Conservation (phyloP, 1,140 invertebrate genomes). For the Caenorhabditis briggsae region DNA sequence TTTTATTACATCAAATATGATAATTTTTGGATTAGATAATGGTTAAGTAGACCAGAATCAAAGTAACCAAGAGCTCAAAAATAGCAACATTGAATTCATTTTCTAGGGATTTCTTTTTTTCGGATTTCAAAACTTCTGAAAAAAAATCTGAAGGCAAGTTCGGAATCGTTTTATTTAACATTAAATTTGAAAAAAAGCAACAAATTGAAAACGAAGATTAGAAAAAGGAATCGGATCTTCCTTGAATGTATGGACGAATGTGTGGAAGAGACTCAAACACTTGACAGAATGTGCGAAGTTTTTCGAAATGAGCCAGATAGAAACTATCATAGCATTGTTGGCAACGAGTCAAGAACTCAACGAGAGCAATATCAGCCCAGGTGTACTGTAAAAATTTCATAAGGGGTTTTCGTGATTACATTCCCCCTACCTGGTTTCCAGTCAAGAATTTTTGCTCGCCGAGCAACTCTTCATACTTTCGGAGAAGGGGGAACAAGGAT, state of each 20-base stretch:
- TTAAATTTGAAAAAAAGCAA: neutral
- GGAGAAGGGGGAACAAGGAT: slow-evolving; percentile 43
- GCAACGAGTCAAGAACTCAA: slow-evolving; percentile 57
- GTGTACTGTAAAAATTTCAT: slow-evolving; percentile 41
- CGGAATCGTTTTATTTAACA: neutral
- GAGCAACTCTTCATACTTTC: slow-evolving; percentile 56
- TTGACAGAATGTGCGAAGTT: slow-evolving; percentile 38
- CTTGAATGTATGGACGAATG: slow-evolving; percentile 54
- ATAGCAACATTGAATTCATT: no score
- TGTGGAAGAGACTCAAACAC: slow-evolving; percentile 58
- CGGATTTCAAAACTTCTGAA: no score
- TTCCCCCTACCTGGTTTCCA: slow-evolving; percentile 33
- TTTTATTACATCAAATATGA: no score
- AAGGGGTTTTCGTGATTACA: no score
- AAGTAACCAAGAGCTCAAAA: no score
- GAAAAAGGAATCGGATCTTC: slow-evolving; percentile 46
- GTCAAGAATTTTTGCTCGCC: slow-evolving; percentile 45
- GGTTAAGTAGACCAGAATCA: no score
- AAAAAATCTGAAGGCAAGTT: no score
- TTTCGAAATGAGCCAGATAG: slow-evolving; percentile 58
- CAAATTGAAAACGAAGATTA: slow-evolving; percentile 1
- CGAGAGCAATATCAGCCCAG: slow-evolving; percentile 61
- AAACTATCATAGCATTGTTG: slow-evolving; percentile 61
- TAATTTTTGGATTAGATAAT: no score
- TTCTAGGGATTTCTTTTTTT: neutral